Base-by-base conservation (phyloP, 2,797 vertebrate genomes). In the Cuculus canorus region DNA sequence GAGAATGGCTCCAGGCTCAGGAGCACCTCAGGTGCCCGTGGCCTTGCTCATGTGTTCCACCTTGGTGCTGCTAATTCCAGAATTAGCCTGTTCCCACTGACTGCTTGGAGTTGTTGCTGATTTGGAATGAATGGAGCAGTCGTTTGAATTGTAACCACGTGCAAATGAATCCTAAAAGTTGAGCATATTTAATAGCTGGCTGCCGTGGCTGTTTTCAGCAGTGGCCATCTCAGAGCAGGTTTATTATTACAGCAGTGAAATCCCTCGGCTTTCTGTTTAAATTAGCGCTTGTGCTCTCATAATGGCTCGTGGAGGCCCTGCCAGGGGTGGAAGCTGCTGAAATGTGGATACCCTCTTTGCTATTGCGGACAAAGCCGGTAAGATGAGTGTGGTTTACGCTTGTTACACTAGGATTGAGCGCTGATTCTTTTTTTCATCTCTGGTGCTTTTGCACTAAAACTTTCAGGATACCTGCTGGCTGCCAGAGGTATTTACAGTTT, bases 301-400 rank as follows among this genome's bases (percentile, higher is more conserved):
- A 81, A 64, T 80, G 33, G 68, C 85, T 53, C 0, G 0, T 66
- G 92, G 93, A 95, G 50, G 14, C 10, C 10, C 33, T 75, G 85
- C 92, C 93, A 92, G 85, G 15, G 75, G 71, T 22, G 30, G 82
- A 61, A 87, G 82, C 6, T 60, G 75, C 84, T 80, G 82, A 88
- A 87, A 75, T 3, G 10, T 13, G 48, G 80, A 70, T 59, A 66
- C 92, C 56, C 2, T 0, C 57, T 82, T 52, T 47, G 78, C 70
- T 82, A 4, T 18, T 41, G 47, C 35, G 56, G 86, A 84, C 59
- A 54, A 30, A 84, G 88, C 50, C 1, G 4, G n/a, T 39, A 10
- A 68, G 61, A 17, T 2, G 16, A 82, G 33, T 11, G 83, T 41
- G 95, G 75, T 69, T 82, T 76, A 18, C 4, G 13, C 66, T 77